phyloP scores from a whole-genome alignment of 64 coral and sea anemone genomes.

The Platygyra sinensis region DNA sequence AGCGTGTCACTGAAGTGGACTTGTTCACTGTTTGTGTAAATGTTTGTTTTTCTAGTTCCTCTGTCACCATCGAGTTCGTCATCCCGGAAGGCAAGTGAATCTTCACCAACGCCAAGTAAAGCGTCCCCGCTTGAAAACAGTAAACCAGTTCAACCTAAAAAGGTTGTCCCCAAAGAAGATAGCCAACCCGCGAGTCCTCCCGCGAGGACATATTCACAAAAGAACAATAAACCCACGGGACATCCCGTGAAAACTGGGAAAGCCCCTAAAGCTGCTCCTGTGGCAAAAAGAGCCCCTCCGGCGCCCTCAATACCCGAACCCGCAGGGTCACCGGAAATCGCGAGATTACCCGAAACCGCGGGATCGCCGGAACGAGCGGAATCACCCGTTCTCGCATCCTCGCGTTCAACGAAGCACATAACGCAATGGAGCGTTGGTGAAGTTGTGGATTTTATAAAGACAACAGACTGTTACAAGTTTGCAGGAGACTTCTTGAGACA shows the following conservation, averaged over 20 bases:
- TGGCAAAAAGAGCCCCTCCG: neutral
- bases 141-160: neutral
- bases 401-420: constrained; percentile 23
- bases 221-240: neutral
- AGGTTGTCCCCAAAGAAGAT: neutral
- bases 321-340: neutral
- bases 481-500: constrained; percentile 49
- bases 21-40: neutral
- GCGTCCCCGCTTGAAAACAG: neutral
- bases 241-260: neutral
- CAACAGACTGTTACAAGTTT: constrained; percentile 56
- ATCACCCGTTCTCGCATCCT: neutral
- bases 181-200: neutral
- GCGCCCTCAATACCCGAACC: neutral
- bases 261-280: neutral
- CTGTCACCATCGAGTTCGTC: neutral
- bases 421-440: constrained; percentile 29
- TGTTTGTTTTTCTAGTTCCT: neutral
- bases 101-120: neutral
- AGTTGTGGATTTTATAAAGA: constrained; percentile 37
- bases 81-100: neutral
- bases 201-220: neutral
- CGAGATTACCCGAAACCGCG: neutral
- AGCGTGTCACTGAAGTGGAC: neutral
- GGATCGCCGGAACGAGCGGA: neutral